phyloP scores from a whole-genome alignment of 2,888 invertebrate genomes.

The Pachycephus smyrnensis region DNA sequence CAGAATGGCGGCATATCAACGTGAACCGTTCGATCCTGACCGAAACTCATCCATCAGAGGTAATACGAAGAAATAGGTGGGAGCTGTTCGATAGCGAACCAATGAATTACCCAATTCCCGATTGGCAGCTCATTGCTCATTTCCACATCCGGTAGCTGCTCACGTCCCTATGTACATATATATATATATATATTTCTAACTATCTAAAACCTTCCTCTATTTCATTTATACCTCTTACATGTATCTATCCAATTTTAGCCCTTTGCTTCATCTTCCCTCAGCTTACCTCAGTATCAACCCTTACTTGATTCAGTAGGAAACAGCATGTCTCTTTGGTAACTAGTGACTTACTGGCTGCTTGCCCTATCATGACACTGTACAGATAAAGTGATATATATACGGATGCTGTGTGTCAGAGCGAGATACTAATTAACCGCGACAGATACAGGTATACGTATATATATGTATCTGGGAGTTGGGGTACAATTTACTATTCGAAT shows the following conservation, averaged over 20 bases:
- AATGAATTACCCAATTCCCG: slow-evolving; percentile 35
- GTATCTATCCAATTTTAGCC: background rate
- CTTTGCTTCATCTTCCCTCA: background rate
- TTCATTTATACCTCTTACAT: too few species aligned
- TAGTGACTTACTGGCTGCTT: background rate
- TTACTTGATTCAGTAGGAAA: background rate
- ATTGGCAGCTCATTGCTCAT: slow-evolving; percentile 38
- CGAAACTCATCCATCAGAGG: background rate
- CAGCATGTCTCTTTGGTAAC: background rate
- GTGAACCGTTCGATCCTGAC: background rate
- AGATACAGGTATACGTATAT: background rate
- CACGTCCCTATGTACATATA: background rate
- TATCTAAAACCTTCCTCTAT: too few species aligned
- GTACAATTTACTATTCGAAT: background rate
- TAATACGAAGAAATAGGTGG: background rate
- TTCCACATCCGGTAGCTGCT: slow-evolving; percentile 28
- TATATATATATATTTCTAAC: too few species aligned
- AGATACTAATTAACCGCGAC: background rate
- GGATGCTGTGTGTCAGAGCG: background rate
- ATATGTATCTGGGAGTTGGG: background rate
- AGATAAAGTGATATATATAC: background rate
- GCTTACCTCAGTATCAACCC: background rate
- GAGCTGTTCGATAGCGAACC: slow-evolving; percentile 3
- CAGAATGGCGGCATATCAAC: background rate
- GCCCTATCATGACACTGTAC: background rate